phyloP scores from a whole-genome alignment of 2,888 invertebrate species.

The Exephanes ischioxanthus region DNA sequence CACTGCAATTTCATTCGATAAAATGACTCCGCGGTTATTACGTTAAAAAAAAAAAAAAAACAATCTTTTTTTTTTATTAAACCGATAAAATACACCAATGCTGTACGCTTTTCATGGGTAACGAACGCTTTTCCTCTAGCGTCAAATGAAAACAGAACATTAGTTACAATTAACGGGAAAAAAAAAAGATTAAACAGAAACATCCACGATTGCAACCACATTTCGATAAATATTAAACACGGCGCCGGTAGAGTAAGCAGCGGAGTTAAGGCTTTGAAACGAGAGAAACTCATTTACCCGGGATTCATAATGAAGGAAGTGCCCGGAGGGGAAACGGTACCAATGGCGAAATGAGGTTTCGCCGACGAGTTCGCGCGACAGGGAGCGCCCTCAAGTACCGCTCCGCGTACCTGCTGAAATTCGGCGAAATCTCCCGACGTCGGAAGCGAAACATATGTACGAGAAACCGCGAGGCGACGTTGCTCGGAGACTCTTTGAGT shows the following conservation, averaged over 20 bases:
- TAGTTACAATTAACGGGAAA: background rate
- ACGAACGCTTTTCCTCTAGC: background rate
- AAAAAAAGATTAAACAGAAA: background rate
- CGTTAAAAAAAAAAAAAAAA: background rate
- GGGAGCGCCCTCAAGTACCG: background rate
- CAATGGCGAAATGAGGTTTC: constrained; percentile 6
- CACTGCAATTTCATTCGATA: background rate
- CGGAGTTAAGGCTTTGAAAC: background rate
- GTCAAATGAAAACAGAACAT: background rate
- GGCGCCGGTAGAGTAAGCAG: background rate
- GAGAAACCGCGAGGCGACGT: constrained; percentile 26
- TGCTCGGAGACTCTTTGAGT: constrained; percentile 34
- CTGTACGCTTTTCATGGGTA: background rate
- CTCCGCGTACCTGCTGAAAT: background rate
- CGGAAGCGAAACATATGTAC: constrained; percentile 4
- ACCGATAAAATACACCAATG: background rate
- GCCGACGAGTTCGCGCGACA: background rate
- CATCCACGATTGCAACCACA: background rate
- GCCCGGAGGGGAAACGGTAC: background rate
- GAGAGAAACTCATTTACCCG: constrained; percentile 5
- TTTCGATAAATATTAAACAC: background rate
- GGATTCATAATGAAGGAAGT: constrained; percentile 11
- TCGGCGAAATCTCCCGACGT: constrained; percentile 17
- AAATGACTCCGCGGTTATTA: background rate
- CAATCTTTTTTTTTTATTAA: background rate